A percentile compares a stretch with the other conserved stretches of the same genome.
These are phyloP conservation scores for Tragelaphus strepsiceros DNA, from an alignment of 2,113 vertebrate genomes.

Conservation along the genomic window DNA sequence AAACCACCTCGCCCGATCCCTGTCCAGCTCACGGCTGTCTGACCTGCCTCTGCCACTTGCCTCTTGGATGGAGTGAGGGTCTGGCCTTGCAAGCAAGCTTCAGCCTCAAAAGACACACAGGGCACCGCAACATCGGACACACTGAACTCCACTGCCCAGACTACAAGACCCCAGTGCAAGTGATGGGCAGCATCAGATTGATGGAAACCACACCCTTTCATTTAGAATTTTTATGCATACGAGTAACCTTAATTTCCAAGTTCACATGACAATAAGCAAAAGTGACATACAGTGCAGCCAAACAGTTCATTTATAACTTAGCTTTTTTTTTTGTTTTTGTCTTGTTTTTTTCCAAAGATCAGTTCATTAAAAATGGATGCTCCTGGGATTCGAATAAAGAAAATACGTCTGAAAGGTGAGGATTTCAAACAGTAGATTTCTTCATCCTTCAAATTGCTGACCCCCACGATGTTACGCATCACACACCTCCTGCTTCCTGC, in stretches of 20 bases:
- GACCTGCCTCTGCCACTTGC: slow-evolving; percentile 38
- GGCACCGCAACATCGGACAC: slow-evolving; percentile 60
- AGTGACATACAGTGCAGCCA: slow-evolving; percentile 88
- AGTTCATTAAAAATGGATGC: slow-evolving; percentile 80
- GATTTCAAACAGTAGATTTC: slow-evolving; percentile 76
- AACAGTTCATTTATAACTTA: slow-evolving; percentile 84
- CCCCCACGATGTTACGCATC: slow-evolving; percentile 67
- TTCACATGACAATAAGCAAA: slow-evolving; percentile 83
- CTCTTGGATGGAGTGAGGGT: not conserved
- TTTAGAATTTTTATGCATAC: slow-evolving; percentile 80
- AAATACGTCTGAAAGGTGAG: slow-evolving; percentile 79
- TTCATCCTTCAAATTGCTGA: slow-evolving; percentile 78
- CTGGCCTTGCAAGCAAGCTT: slow-evolving; percentile 61
- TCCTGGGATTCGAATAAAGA: slow-evolving; percentile 80
- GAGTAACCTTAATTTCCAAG: slow-evolving; percentile 81
- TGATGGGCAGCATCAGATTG: slow-evolving; percentile 78
- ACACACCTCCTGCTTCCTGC: not conserved
- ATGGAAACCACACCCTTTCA: slow-evolving; percentile 76
- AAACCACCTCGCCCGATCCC: not conserved
- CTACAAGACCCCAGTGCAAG: slow-evolving; percentile 68
- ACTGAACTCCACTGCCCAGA: slow-evolving; percentile 71
- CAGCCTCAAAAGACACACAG: slow-evolving; percentile 58
- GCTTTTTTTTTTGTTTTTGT: slow-evolving; percentile 63
- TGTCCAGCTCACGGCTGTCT: not conserved
- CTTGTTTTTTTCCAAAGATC: slow-evolving; percentile 70